Percentiles rank a stretch among this genome's conserved stretches.
Evolutionary conservation across 2,797 vertebrate genomes (phyloP).

Genomic region (Tragopan temminckii): DNA sequence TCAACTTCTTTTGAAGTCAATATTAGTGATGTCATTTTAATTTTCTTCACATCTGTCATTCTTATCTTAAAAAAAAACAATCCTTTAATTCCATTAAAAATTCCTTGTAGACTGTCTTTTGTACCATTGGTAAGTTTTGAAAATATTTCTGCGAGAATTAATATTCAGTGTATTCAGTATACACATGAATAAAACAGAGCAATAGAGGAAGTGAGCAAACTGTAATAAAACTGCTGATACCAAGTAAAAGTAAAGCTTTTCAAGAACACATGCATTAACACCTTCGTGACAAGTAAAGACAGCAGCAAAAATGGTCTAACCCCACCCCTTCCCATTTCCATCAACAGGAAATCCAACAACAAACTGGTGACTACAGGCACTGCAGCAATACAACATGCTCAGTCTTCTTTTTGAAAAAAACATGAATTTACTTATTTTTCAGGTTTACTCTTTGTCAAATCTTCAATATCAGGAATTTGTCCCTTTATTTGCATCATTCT

Average conservation of each 20-base stretch:
- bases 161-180: background rate
- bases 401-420: background rate
- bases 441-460: background rate
- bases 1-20: slow-evolving; percentile 68
- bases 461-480: background rate
- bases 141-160: slow-evolving; percentile 47
- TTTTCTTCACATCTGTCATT: slow-evolving; percentile 69
- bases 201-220: slow-evolving; percentile 17
- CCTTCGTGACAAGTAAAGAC: slow-evolving; percentile 37
- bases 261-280: slow-evolving; percentile 30
- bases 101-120: slow-evolving; percentile 30
- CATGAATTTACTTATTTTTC: background rate
- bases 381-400: background rate
- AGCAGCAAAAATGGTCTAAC: background rate
- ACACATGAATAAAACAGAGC: slow-evolving; percentile 27
- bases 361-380: background rate
- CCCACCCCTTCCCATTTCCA: background rate
- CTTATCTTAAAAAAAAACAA: background rate
- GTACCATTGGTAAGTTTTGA: background rate
- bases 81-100: slow-evolving; percentile 56
- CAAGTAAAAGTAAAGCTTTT: background rate
- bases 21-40: slow-evolving; percentile 59
- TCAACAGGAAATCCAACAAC: slow-evolving; percentile 13
- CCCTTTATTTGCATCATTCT: background rate
- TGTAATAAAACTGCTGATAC: slow-evolving; percentile 28